phyloP scores from a whole-genome alignment of 2,797 vertebrate genomes.

The Cynopterus sphinx region DNA sequence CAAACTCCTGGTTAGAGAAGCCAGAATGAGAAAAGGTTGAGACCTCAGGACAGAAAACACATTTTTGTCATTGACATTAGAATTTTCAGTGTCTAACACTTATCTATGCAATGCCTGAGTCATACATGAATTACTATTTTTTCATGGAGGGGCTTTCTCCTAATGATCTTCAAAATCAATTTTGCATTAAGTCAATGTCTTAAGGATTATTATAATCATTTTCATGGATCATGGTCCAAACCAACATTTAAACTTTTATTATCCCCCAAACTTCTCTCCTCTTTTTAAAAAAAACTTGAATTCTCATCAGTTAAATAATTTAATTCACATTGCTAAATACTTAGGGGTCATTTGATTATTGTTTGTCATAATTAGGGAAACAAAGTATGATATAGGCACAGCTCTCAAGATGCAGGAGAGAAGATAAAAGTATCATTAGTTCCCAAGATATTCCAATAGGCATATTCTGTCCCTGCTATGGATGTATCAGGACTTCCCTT shows the following conservation, averaged over 20 bases:
- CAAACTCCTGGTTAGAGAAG: not conserved
- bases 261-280: not conserved
- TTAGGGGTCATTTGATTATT: not conserved
- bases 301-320: not conserved
- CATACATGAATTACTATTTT: not conserved
- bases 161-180: constrained; percentile 13
- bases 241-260: constrained; percentile 8
- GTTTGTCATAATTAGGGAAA: not conserved
- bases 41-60: not conserved
- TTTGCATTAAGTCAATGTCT: constrained; percentile 12
- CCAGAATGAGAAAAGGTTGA: not conserved
- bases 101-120: not conserved
- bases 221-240: not conserved
- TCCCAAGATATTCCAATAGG: not conserved
- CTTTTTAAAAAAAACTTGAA: not conserved
- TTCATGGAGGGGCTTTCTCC: not conserved
- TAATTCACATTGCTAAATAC: not conserved
- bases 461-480: not conserved
- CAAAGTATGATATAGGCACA: not conserved
- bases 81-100: not conserved
- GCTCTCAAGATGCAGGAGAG: not conserved
- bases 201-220: not conserved
- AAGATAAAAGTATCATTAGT: not conserved
- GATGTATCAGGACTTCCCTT: not conserved
- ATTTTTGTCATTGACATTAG: not conserved